Evolutionary conservation across 2,113 vertebrate species (phyloP), one percentile per base, ranked within the genome.

Genomic region (Carettochelys insculpta): DNA sequence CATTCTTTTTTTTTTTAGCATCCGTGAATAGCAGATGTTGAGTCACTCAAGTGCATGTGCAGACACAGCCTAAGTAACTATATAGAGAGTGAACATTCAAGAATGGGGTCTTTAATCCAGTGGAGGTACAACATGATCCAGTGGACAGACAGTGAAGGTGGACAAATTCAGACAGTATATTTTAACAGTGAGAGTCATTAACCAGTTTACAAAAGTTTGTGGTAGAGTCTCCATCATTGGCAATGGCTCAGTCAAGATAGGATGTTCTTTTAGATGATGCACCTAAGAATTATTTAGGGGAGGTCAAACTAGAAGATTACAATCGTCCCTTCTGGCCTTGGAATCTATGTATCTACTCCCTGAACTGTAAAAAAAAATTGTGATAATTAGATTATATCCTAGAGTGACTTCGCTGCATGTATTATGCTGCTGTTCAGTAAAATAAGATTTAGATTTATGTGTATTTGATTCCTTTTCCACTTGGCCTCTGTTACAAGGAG

Each of bases 401-500:
- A 47, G 52, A 5, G 31, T 86, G 51, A 91, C n/a, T 50, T 0
- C 0, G 48, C 50, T 22, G 17, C 0, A 0, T 31, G 24, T 73
- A 41, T n/a, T n/a, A n/a, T n/a, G n/a, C 68, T 38, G 19, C 41
- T 73, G 43, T 43, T 45, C 71, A 73, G 27, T 24, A 65, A 65
- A 65, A 68, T 68, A 75, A 68, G 61, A 45, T 50, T 84, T 77
- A 95, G 48, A 84, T 87, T 89, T 79, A 85, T 24, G 52, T 1
- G 1, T 45, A 41, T 90, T 90, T 93, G 43, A 90, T 50, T 80
- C 80, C 0, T 88, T 89, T n/a, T 92, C 86, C 16, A 58, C 52
- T 92, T 89, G 92, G 65, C 41, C 89, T 65, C 86, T 79, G 34
- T 84, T 89, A 50, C 6, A 71, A 86, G 73, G 54, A 94, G 38